Percentiles rank a stretch among this genome's conserved stretches.
These are phyloP conservation scores for Druon quercuslanigerum DNA, from an alignment of 1,140 invertebrate genomes.

Conservation along the genomic window DNA sequence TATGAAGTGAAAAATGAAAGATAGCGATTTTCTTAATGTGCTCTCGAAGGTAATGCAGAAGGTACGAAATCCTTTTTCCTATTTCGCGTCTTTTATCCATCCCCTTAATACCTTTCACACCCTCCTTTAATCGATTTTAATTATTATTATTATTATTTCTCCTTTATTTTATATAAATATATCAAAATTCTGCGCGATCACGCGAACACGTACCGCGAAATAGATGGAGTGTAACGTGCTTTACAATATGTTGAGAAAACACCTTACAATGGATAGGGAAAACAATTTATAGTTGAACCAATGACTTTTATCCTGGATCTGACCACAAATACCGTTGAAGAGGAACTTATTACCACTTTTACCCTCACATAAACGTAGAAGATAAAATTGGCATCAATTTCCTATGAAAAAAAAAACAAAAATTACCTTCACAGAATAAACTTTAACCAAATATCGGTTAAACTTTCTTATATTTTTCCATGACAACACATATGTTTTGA, in stretches of 20 bases:
- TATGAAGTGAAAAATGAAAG: constrained; percentile 69
- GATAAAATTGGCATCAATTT: too few species aligned
- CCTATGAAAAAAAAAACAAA: too few species aligned
- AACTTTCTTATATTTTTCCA: too few species aligned
- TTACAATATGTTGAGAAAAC: constrained; percentile 1
- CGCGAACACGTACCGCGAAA: not conserved
- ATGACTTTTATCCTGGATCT: too few species aligned
- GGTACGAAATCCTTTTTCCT: constrained; percentile 37
- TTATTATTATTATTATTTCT: constrained; percentile 1
- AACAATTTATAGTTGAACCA: too few species aligned
- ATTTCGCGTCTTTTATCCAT: constrained; percentile 40
- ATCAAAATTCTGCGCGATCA: not conserved
- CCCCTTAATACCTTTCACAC: constrained; percentile 34
- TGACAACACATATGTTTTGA: too few species aligned
- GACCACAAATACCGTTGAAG: too few species aligned
- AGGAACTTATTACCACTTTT: too few species aligned
- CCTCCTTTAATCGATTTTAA: not conserved
- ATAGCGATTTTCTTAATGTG: constrained; percentile 64
- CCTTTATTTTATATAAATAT: not conserved
- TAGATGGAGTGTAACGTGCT: not conserved
- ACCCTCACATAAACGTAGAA: too few species aligned
- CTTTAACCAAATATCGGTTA: too few species aligned
- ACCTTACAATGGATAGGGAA: not conserved
- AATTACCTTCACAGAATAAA: too few species aligned
- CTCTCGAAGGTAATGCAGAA: constrained; percentile 38